Base-by-base conservation (phyloP, 1,140 invertebrate species). In the Samia ricini region DNA sequence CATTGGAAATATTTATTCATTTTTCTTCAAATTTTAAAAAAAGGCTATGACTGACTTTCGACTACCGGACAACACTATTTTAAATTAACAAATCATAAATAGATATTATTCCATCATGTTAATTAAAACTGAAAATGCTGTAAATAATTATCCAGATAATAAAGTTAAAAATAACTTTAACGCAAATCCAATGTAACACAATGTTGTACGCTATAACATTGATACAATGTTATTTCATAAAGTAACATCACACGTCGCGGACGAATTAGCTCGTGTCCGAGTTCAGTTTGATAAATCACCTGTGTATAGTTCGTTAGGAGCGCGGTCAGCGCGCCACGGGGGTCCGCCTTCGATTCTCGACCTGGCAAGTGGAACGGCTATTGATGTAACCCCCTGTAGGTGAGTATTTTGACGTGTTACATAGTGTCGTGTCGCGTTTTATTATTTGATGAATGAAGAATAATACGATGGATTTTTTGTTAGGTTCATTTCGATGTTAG, bases 371-470 rank as follows among this genome's bases (percentile, higher is more conserved):
- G 81, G 70, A 78, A 77, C 80, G 74, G 64, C 77, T 66, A 79
- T 79, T 77, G 73, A 79, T 67, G 64, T 73, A 83, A 81, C 79
- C 82, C 76, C 81, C 76, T 85, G 81, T 80, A 78, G 83, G 74
- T 83, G 83, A 79, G 75, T 87, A 87, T 85, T 85, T 87, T 87
- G 84, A 87, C 84, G 82, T 79, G 72, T 73, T 71, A 75, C 77
- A 80, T 69, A 69, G 65, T 79, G 76, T 72, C 74, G 69, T 68
- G 74, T 77, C 73, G 71, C 55, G 66, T 76, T 72, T 55, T 57
- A 15, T 56, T 64, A 15, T 56, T 64, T 81, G 78, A 83, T 83
- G 78, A 83, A 82, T 83, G 75, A 67, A 62, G 56, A 64, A 60
- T 60, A 29, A 5, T 10, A 29, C 26, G 26, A 5, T n/a, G n/a